phyloP scores from a whole-genome alignment of 2,888 invertebrate genomes.

The Mantis religiosa region DNA sequence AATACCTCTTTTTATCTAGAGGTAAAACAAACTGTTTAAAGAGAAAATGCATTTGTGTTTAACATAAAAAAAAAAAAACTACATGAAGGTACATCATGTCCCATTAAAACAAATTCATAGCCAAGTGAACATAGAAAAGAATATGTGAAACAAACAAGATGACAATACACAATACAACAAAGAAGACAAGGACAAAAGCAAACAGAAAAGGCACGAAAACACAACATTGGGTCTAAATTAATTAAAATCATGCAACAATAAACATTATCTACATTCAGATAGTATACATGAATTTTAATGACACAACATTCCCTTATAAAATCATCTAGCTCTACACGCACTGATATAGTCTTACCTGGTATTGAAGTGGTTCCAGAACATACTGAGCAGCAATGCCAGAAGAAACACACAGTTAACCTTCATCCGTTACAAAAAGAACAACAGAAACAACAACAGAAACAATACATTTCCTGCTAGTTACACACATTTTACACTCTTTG shows the following conservation, averaged over 20 bases:
- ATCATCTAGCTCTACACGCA: background rate
- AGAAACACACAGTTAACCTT: conserved; percentile 28
- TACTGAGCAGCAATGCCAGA: conserved; percentile 78
- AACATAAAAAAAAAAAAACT: background rate
- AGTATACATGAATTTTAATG: background rate
- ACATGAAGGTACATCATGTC: background rate
- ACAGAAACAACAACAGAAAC: background rate
- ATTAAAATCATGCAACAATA: conserved; percentile 41
- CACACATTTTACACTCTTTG: background rate
- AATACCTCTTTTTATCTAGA: background rate
- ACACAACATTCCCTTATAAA: background rate
- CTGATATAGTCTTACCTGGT: conserved; percentile 76
- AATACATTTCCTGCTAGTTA: background rate
- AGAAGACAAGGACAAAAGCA: conserved; percentile 39
- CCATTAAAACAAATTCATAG: background rate
- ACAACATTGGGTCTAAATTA: conserved; percentile 46
- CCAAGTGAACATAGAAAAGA: background rate
- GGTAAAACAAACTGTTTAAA: background rate
- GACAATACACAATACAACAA: background rate
- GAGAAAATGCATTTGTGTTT: background rate
- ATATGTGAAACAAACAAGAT: background rate
- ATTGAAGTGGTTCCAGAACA: conserved; percentile 99
- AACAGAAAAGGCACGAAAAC: conserved; percentile 65
- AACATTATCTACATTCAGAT: conserved; percentile 33
- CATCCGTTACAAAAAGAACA: conserved; percentile 4